Evolutionary conservation across 1,140 invertebrate species (phyloP).

Genomic region (Heliconius hewitsoni): DNA sequence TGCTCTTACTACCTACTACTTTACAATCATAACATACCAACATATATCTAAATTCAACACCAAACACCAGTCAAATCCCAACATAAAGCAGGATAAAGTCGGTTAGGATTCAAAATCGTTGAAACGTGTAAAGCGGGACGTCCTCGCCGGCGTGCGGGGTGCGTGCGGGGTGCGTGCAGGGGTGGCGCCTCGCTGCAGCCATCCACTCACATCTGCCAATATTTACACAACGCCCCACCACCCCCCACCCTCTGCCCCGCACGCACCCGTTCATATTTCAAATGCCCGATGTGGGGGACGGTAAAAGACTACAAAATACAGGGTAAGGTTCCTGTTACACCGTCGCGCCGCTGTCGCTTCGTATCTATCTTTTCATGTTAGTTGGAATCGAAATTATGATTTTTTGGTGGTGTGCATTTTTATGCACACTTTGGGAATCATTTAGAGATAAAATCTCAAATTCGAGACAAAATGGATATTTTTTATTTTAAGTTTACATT

Average conservation of each 20-base stretch:
- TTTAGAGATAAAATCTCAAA: too few species aligned
- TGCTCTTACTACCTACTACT: too few species aligned
- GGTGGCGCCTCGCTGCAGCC: constrained; percentile 66
- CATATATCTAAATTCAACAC: too few species aligned
- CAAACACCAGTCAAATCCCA: neutral
- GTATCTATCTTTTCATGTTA: too few species aligned
- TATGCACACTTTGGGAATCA: too few species aligned
- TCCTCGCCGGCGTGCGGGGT: neutral
- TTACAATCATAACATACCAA: too few species aligned
- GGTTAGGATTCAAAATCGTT: constrained; percentile 23
- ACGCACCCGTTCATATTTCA: constrained; percentile 77
- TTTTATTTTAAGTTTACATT: too few species aligned
- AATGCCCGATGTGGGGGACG: constrained; percentile 63
- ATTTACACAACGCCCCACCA: constrained; percentile 62
- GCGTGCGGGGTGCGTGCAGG: constrained; percentile 35
- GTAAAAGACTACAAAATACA: constrained; percentile 73
- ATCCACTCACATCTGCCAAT: constrained; percentile 80
- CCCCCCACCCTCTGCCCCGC: constrained; percentile 46
- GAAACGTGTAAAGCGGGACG: neutral
- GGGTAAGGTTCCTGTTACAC: constrained; percentile 54
- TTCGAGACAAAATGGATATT: too few species aligned
- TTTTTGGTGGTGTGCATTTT: neutral
- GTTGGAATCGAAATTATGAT: neutral
- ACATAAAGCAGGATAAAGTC: constrained; percentile 1
- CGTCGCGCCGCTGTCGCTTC: constrained; percentile 30